Percentiles rank a stretch among this genome's conserved stretches.
Conservation (phyloP, 2,888 invertebrate species). For the Drosophila mercatorum region DNA sequence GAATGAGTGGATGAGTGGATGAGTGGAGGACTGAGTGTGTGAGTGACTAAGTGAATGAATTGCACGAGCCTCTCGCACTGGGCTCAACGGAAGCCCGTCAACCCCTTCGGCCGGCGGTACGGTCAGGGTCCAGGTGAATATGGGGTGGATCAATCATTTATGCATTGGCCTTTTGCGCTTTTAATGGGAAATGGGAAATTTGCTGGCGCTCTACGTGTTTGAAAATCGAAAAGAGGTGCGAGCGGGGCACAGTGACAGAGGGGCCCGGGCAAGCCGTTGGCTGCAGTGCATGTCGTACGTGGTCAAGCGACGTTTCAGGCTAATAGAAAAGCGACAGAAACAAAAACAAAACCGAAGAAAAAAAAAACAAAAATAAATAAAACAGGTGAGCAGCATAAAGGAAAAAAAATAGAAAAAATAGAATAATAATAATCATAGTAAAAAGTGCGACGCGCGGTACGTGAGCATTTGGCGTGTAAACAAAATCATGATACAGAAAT, state of each 20-base stretch:
- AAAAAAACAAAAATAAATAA: constrained; percentile 9
- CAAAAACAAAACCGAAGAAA: not conserved
- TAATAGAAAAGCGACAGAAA: constrained; percentile 67
- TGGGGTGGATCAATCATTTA: constrained; percentile 67
- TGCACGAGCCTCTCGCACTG: constrained; percentile 27
- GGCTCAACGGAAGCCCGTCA: constrained; percentile 40
- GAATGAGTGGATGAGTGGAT: constrained; percentile 8
- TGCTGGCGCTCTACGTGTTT: constrained; percentile 74
- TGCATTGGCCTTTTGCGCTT: constrained; percentile 75
- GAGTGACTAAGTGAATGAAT: constrained; percentile 59
- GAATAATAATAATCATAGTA: constrained; percentile 71
- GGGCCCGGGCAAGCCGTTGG: constrained; percentile 17
- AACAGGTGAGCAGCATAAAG: constrained; percentile 37
- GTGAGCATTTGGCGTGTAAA: constrained; percentile 78
- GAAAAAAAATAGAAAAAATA: constrained; percentile 31
- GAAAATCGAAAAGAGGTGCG: constrained; percentile 59
- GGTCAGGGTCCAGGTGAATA: constrained; percentile 11
- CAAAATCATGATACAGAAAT: constrained; percentile 73
- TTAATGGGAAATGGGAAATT: constrained; percentile 70
- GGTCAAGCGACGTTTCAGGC: constrained; percentile 70
- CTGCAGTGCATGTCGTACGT: constrained; percentile 62
- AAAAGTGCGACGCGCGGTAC: constrained; percentile 71
- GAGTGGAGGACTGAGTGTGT: constrained; percentile 22
- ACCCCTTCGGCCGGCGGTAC: not conserved
- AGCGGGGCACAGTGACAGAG: not conserved